These are phyloP conservation scores for Opisthograptis luteolata DNA, from an alignment of 2,888 invertebrate genomes.

Conservation along the genomic window DNA sequence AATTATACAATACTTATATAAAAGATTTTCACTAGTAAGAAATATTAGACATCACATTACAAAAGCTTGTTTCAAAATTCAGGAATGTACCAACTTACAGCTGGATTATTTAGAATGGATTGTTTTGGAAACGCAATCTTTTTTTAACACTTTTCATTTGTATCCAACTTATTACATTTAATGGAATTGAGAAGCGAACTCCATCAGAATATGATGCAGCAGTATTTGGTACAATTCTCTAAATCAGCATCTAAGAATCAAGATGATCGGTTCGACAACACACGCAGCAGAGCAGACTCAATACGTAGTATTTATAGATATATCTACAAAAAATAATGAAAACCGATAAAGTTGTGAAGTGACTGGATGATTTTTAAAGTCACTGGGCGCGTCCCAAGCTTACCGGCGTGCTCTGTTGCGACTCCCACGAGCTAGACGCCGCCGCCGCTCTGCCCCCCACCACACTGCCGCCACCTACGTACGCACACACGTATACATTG, in stretches of 20 bases:
- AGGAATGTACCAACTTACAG: conserved; percentile 72
- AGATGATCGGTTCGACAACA: conserved; percentile 77
- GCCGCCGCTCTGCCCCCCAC: conserved; percentile 72
- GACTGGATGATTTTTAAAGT: conserved; percentile 65
- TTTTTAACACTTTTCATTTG: conserved; percentile 9
- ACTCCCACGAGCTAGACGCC: conserved; percentile 72
- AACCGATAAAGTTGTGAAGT: conserved; percentile 75
- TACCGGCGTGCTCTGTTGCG: conserved; percentile 77
- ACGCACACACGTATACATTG: conserved; percentile 76
- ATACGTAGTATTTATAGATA: conserved; percentile 74
- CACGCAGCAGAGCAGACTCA: conserved; percentile 82
- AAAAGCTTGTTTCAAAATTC: conserved; percentile 72
- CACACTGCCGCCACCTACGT: conserved; percentile 80
- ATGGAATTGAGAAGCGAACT: conserved; percentile 15
- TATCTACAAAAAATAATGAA: conserved; percentile 77
- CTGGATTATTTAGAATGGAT: background rate
- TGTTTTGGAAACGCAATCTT: background rate
- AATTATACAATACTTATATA: conserved; percentile 32
- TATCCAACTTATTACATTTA: conserved; percentile 14
- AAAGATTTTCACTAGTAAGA: conserved; percentile 36
- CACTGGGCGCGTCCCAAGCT: conserved; percentile 72
- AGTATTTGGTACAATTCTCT: conserved; percentile 71
- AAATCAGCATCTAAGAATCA: conserved; percentile 74
- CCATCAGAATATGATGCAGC: conserved; percentile 23
- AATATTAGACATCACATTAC: conserved; percentile 78